Conservation (phyloP, 2,797 vertebrate species). For the Ambastaia sidthimunki region DNA sequence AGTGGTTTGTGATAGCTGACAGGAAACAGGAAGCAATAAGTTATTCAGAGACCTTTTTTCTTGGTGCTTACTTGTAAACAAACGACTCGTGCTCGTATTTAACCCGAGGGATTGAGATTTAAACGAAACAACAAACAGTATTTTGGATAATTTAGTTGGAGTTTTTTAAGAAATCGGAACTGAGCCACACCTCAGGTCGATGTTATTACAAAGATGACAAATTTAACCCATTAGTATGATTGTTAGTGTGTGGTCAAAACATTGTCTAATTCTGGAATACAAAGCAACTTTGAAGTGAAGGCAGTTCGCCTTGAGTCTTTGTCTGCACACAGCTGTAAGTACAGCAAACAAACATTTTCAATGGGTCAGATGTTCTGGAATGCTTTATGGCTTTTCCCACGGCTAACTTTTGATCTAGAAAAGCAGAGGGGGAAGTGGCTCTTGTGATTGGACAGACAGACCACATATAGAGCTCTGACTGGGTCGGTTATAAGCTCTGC, state of each 20-base stretch:
- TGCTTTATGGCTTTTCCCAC: conserved; percentile 55
- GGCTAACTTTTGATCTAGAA: conserved; percentile 57
- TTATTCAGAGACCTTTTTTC: conserved; percentile 71
- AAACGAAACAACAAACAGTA: conserved; percentile 20
- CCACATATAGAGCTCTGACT: conserved; percentile 45
- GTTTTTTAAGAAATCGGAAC: background rate
- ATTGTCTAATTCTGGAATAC: conserved; percentile 33
- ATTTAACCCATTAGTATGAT: conserved; percentile 38
- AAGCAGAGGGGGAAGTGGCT: conserved; percentile 58
- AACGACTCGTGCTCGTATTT: conserved; percentile 35
- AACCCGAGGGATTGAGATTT: conserved; percentile 46
- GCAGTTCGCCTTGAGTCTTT: conserved; percentile 23
- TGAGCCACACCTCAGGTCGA: conserved; percentile 21
- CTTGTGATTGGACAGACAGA: conserved; percentile 52
- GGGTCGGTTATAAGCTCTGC: conserved; percentile 50
- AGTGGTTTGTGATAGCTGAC: conserved; percentile 61
- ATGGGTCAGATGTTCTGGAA: conserved; percentile 55
- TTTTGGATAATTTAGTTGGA: background rate
- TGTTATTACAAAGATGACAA: conserved; percentile 34
- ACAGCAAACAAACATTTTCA: conserved; percentile 70
- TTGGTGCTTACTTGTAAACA: conserved; percentile 63
- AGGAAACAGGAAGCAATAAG: conserved; percentile 76
- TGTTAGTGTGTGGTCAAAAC: conserved; percentile 6
- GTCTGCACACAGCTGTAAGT: conserved; percentile 70
- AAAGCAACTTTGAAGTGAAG: conserved; percentile 52